These are phyloP conservation scores for Leucophenga varia DNA, from an alignment of 1,140 invertebrate genomes.

Conservation along the genomic window DNA sequence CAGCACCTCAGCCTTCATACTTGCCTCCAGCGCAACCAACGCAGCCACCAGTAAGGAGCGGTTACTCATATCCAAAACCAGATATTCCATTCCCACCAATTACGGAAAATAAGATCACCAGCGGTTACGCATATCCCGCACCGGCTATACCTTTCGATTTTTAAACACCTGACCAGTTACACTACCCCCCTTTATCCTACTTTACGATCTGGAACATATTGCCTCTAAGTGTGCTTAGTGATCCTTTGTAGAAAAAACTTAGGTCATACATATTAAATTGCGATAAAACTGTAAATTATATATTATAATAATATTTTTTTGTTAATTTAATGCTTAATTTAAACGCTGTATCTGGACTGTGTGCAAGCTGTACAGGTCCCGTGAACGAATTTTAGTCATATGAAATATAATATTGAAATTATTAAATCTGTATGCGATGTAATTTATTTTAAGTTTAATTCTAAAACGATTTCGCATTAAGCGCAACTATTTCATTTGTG, in stretches of 20 bases:
- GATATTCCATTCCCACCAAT: constrained; percentile 27
- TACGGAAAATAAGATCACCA: no score
- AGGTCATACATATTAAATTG: constrained; percentile 41
- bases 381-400: constrained; percentile 46
- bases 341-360: constrained; percentile 32
- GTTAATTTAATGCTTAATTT: constrained; percentile 43
- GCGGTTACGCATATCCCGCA: no score
- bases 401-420: no score
- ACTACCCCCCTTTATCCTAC: no score
- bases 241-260: constrained; percentile 24
- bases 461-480: no score
- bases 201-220: constrained; percentile 40
- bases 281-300: constrained; percentile 42
- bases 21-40: constrained; percentile 1
- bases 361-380: constrained; percentile 19
- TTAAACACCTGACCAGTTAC: constrained; percentile 18
- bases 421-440: no score
- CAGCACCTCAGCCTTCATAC: constrained; percentile 1
- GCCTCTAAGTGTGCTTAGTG: constrained; percentile 44
- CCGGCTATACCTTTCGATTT: constrained; percentile 9
- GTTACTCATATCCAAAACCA: constrained; percentile 40
- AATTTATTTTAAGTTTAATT: no score
- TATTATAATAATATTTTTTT: constrained; percentile 10
- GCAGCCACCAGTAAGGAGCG: constrained; percentile 27
- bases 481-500: no score